Base-by-base conservation (phyloP, 2,113 vertebrate species). In the Sander lucioperca region DNA sequence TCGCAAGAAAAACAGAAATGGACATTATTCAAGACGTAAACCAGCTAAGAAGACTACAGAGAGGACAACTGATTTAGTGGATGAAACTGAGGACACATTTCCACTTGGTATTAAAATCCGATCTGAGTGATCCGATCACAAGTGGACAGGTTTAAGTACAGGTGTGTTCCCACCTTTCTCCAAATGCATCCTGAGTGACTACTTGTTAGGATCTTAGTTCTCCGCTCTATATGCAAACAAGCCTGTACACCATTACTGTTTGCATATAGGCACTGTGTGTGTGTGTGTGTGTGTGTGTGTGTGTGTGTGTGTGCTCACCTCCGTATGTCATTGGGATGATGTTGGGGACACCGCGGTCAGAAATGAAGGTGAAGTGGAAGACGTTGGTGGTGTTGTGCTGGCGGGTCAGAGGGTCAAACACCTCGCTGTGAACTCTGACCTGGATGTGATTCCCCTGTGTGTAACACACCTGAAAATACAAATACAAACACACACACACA, bases 361-460 rank as follows among this genome's bases (percentile, higher is more conserved):
- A 97, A n/a, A 86, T 30, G 85, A 98, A 99, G 1, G 98, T 99
- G 88, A 97, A 99, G 93, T 99, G 98, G 92, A 99, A 99, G 83
- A 97, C 92, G 78, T 99, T 99, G 86, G 98, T 99, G 73, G 98
- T 99, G 67, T 91, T 96, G 86, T 99, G 97, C 65, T 97, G 95
- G n/a, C 88, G 93, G 48, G 96, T 94, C 69, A 96, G 86, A 18
- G 97, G 96, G 92, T 98, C 97, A 19, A 97, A 95, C 77, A 99
- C 98, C 83, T 98, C 98, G 25, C 95, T 99, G 94, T 99, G 98
- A 75, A 99, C 97, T 95, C 98, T 94, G 83, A 99, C 93, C 93
- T 99, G 98, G 92, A 99, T 96, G 90, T 97, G 93, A 54, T 95
- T 96, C 48, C 90, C 94, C 89, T 97, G 95, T 14, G 98, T 98